Conservation (phyloP, 1,140 invertebrate species). For the Nomia melanderi region DNA sequence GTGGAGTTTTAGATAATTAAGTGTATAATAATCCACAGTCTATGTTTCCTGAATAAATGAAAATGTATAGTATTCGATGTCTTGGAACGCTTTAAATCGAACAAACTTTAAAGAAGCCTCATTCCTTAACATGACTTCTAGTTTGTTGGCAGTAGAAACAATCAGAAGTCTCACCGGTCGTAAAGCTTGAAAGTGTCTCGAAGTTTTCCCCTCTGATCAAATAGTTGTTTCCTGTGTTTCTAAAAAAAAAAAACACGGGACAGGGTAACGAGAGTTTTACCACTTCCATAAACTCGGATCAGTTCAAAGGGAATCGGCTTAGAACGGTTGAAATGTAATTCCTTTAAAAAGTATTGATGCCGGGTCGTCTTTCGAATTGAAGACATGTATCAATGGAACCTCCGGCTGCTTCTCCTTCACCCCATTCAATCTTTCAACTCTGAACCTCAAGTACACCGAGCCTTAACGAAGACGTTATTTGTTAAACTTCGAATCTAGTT, state of each 20-base stretch:
- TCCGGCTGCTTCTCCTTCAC: background rate
- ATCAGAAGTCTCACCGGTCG: background rate
- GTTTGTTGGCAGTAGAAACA: too few species aligned
- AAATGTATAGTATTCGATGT: too few species aligned
- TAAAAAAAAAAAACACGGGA: constrained; percentile 6
- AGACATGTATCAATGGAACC: background rate
- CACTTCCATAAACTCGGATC: background rate
- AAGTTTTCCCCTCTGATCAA: too few species aligned
- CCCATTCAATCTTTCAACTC: background rate
- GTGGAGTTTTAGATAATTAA: too few species aligned
- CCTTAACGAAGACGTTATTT: background rate
- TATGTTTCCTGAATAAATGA: too few species aligned
- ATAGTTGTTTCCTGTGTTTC: background rate
- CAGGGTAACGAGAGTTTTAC: background rate
- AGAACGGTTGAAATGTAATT: constrained; percentile 31
- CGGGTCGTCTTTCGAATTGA: background rate
- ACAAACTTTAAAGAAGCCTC: too few species aligned
- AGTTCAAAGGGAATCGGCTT: background rate
- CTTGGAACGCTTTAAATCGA: too few species aligned
- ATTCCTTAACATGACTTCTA: too few species aligned
- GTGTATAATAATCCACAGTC: too few species aligned
- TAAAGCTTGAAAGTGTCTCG: background rate
- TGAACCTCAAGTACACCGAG: too few species aligned
- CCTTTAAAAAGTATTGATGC: constrained; percentile 44
- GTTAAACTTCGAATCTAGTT: background rate